Conservation (phyloP, 2,797 vertebrate genomes). For the Ispidina lecontei region DNA sequence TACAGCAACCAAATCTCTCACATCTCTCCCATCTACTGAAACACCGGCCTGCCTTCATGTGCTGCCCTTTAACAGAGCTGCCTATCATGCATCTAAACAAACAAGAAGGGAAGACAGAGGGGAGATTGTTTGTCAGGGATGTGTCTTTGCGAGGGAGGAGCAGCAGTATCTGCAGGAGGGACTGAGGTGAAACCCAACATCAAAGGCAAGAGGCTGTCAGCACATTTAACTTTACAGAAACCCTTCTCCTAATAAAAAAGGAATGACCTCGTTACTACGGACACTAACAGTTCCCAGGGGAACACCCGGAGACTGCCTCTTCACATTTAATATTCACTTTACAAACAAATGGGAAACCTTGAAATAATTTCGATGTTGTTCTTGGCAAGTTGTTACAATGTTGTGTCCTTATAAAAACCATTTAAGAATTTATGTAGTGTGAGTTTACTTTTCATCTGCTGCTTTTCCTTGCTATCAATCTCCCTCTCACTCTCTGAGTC, state of each 20-base stretch:
- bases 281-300: constrained; percentile 79
- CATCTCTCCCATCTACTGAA: constrained; percentile 43
- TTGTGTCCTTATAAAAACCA: constrained; percentile 70
- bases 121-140: constrained; percentile 74
- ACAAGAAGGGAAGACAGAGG: constrained; percentile 71
- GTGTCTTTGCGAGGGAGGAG: constrained; percentile 73
- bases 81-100: constrained; percentile 74
- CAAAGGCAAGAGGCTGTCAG: constrained; percentile 80
- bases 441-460: constrained; percentile 59
- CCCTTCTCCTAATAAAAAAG: constrained; percentile 80
- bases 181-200: constrained; percentile 79
- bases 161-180: constrained; percentile 73
- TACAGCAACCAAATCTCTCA: constrained; percentile 56
- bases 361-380: constrained; percentile 76
- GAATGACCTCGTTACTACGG: constrained; percentile 77
- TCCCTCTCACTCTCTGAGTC: neutral
- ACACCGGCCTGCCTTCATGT: constrained; percentile 31
- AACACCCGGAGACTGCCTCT: constrained; percentile 63
- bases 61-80: constrained; percentile 65
- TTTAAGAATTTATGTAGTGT: constrained; percentile 63
- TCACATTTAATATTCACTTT: constrained; percentile 77
- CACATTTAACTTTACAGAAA: constrained; percentile 81
- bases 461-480: neutral
- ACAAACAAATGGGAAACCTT: constrained; percentile 78
- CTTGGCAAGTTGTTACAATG: constrained; percentile 70